Percentiles rank a stretch among this genome's conserved stretches.
Evolutionary conservation across 2,797 vertebrate species (phyloP).

Genomic region (Bucorvus abyssinicus): DNA sequence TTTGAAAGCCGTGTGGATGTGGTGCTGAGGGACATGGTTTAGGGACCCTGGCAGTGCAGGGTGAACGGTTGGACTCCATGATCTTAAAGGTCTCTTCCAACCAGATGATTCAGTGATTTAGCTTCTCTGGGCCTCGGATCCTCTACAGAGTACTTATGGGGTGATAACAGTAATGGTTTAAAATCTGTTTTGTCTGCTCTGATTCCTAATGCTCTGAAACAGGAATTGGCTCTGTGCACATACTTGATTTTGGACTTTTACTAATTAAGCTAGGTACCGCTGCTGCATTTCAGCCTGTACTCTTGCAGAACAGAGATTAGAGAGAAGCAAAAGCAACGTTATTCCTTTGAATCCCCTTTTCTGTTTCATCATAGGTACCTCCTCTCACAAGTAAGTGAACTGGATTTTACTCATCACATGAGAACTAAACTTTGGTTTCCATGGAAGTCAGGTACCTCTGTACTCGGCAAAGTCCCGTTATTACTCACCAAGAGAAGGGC

Average conservation of each 20-base stretch:
- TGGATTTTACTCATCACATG: not conserved
- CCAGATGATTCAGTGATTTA: not conserved
- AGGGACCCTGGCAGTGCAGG: too few species aligned
- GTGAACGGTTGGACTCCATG: too few species aligned
- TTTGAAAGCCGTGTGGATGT: too few species aligned
- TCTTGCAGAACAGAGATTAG: not conserved
- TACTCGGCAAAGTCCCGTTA: not conserved
- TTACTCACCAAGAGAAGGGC: slow-evolving; percentile 31
- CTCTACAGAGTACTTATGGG: not conserved
- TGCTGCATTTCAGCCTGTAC: not conserved
- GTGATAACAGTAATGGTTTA: not conserved
- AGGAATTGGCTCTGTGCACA: not conserved
- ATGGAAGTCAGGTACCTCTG: slow-evolving; percentile 21
- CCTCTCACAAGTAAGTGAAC: not conserved
- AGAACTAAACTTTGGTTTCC: slow-evolving; percentile 7
- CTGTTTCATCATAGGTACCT: not conserved
- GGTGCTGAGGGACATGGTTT: too few species aligned
- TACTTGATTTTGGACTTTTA: not conserved
- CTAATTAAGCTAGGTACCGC: not conserved
- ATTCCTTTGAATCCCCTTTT: not conserved
- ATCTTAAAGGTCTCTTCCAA: too few species aligned
- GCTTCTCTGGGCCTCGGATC: not conserved
- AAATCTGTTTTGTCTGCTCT: not conserved
- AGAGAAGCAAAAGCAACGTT: not conserved
- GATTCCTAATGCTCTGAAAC: not conserved